Base-by-base conservation (phyloP, 2,797 vertebrate species). In the Smutsia temminckii region DNA sequence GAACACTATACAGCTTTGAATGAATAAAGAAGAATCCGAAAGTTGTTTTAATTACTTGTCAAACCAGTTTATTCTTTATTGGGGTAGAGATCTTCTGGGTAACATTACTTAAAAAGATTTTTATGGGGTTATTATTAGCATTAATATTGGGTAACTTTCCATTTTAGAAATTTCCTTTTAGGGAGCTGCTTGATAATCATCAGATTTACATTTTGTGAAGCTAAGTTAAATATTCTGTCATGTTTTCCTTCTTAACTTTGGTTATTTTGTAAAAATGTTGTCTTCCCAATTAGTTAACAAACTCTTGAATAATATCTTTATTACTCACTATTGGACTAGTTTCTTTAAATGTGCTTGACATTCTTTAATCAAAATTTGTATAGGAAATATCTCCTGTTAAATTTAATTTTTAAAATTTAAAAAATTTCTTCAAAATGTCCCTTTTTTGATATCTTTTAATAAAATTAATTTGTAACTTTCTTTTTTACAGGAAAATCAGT, bases 111-210 rank as follows among this genome's bases (percentile, higher is more conserved):
- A 13, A 5, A 66, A 49, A 63, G 32, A 63, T 63, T 77, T 92
- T 85, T 94, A 66, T 20, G 66, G 25, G 20, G 1, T 91, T 81
- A 71, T 77, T 66, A 46, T 63, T 83, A 78, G 17, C 23, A 49
- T 94, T 94, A 37, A 80, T 68, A 49, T 75, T 91, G 9, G 34
- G 4, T 91, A 91, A 32, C 40, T 84, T 95, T 71, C 29, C 46
- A 25, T 90, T 93, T 85, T 92, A 92, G 53, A 96, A 93, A 84
- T 91, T 94, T 69, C 25, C 34, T 94, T 95, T 89, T 32, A 92
- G 85, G 61, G 91, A 95, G 27, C n/a, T 92, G 20, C 29, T 93
- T 63, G 8, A 6, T 95, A 89, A 66, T 53, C 34, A 37, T 91
- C 42, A 85, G 10, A 72, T 78, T 87, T 16, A 55, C 4, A 66